These are phyloP conservation scores for Microcebus jonahi DNA, from an alignment of 2,113 vertebrate genomes.

Conservation along the genomic window DNA sequence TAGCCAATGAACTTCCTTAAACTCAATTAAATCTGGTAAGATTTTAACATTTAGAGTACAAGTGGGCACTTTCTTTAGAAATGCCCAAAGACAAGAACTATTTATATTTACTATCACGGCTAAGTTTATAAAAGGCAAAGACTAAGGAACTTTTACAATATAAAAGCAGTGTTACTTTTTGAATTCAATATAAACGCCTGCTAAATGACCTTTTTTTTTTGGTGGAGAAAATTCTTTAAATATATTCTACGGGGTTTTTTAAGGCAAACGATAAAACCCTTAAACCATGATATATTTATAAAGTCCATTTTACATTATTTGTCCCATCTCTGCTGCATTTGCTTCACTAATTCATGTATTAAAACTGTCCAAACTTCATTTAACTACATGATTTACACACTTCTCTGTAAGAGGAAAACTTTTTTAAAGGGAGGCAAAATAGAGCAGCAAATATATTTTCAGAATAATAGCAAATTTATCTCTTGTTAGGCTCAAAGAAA, in stretches of 20 bases:
- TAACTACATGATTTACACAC: background rate
- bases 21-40: background rate
- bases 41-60: slow-evolving; percentile 33
- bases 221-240: background rate
- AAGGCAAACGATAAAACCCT: slow-evolving; percentile 35
- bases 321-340: slow-evolving; percentile 27
- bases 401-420: background rate
- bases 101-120: background rate
- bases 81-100: background rate
- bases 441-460: background rate
- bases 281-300: background rate
- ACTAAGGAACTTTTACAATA: slow-evolving; percentile 21
- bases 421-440: background rate
- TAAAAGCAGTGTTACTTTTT: slow-evolving; percentile 33
- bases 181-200: background rate
- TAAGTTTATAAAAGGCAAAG: slow-evolving; percentile 17
- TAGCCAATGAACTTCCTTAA: background rate
- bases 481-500: background rate
- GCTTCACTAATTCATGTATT: background rate
- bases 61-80: background rate
- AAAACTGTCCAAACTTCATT: slow-evolving; percentile 36
- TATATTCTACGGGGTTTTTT: background rate
- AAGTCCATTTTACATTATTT: slow-evolving; percentile 42
- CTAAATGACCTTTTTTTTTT: background rate
- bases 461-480: background rate